Evolutionary conservation across 2,797 vertebrate species (phyloP), one percentile per base, ranked within the genome.

Genomic region (Muscicapa striata): DNA sequence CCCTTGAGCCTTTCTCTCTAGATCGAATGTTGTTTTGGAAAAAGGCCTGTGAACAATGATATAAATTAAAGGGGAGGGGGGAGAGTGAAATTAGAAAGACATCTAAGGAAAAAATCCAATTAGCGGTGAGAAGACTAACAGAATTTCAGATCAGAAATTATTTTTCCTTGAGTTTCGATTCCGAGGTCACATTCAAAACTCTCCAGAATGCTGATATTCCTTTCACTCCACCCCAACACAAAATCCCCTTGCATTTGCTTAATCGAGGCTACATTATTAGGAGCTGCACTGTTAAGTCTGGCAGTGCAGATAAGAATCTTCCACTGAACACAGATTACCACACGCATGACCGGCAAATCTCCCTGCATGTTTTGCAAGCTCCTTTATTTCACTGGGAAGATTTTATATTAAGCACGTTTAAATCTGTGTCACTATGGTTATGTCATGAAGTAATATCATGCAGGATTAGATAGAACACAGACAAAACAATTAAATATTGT

Each of bases 381-480:
- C 61, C 68, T 69, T 94, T 81, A 87, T 91, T 91, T 82, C 86
- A 77, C 72, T 41, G 66, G 59, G 72, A 95, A 95, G 73, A 73
- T 96, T 93, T 92, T 93, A 68, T 90, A 64, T 61, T 88, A 93
- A 95, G 84, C 61, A 59, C 34, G 2, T 72, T 63, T 77, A 94
- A 97, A 96, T 97, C 95, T 95, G 59, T 95, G 94, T 96, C 92
- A 91, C 94, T 95, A 96, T 96, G 94, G 95, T 94, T 94, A 81
- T 74, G 89, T 81, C 90, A 94, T 90, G 89, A 95, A 85, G 69
- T 32, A 95, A 91, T 95, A 93, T 76, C 85, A 84, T 87, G 92
- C 96, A 85, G 92, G 94, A 94, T 73, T 95, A 95, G 80, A 84
- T 84, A 75, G 59, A 80, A 81, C 45, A 84, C 34, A 77, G 91